phyloP scores from a whole-genome alignment of 2,797 vertebrate species.

The Phrynocephalus guinanensis region DNA sequence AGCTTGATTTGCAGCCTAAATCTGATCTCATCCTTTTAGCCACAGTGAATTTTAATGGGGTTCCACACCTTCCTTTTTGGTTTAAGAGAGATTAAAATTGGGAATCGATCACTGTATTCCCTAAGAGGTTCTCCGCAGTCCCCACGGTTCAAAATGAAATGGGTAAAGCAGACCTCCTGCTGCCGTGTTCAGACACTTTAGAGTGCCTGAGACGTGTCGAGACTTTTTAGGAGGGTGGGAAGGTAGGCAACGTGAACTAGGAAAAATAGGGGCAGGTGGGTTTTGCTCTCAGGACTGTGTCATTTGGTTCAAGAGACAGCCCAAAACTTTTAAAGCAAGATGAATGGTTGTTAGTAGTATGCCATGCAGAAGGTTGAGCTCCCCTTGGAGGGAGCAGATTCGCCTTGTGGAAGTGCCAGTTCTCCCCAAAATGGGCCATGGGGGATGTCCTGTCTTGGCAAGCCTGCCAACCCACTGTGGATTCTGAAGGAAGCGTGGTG shows the following conservation, averaged over 20 bases:
- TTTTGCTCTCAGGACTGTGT: neutral
- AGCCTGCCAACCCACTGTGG: neutral
- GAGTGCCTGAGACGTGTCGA: neutral
- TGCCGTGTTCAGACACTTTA: conserved; percentile 16
- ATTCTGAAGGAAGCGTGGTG: neutral
- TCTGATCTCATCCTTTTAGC: conserved; percentile 41
- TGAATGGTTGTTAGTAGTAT: neutral
- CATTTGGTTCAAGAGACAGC: neutral
- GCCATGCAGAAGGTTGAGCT: neutral
- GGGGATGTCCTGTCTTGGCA: neutral
- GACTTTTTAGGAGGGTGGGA: neutral
- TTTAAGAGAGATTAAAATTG: conserved; percentile 43
- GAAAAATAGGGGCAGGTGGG: neutral
- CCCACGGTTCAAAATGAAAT: neutral
- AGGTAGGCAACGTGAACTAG: too few relatives aligned
- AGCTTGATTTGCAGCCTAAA: conserved; percentile 53
- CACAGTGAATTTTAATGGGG: conserved; percentile 50
- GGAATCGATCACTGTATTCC: conserved; percentile 15
- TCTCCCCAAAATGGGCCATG: neutral
- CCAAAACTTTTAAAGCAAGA: neutral
- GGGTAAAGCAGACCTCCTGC: neutral
- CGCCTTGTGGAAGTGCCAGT: neutral
- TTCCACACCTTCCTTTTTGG: conserved; percentile 27
- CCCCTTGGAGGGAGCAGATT: neutral
- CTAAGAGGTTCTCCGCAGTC: neutral